Percentiles rank a stretch among this genome's conserved stretches.
These are phyloP conservation scores for Sebastes variabilis DNA, from an alignment of 2,797 vertebrate species.

Conservation along the genomic window DNA sequence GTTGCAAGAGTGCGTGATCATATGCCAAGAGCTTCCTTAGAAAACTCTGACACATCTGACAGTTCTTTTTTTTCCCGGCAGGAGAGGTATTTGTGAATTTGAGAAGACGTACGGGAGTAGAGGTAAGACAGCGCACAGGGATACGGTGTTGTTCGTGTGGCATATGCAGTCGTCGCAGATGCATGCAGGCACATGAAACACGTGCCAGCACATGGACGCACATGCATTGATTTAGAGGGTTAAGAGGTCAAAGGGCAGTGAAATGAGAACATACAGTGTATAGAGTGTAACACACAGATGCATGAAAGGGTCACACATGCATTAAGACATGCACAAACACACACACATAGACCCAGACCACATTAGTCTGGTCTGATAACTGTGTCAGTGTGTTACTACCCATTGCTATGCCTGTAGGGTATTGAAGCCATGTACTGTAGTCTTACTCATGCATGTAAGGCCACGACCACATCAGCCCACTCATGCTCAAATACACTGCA, in stretches of 20 bases:
- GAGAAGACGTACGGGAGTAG: neutral
- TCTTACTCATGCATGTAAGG: constrained; percentile 78
- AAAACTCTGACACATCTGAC: constrained; percentile 44
- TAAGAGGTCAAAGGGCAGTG: neutral
- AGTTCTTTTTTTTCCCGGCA: constrained; percentile 1
- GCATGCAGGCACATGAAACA: neutral
- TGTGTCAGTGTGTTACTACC: constrained; percentile 78
- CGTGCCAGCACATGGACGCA: neutral
- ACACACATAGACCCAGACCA: constrained; percentile 33
- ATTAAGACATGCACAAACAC: constrained; percentile 2
- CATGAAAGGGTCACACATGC: constrained; percentile 15
- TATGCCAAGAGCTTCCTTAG: constrained; percentile 52
- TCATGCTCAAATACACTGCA: constrained; percentile 48
- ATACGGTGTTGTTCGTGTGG: neutral
- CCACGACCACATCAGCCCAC: constrained; percentile 62
- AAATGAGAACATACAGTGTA: neutral
- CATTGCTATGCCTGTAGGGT: constrained; percentile 60
- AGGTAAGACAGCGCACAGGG: neutral
- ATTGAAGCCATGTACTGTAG: constrained; percentile 57
- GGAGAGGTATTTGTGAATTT: constrained; percentile 3
- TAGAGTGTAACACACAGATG: neutral
- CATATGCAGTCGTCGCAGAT: neutral
- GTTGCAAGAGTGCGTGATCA: constrained; percentile 45
- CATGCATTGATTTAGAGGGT: neutral
- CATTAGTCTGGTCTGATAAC: constrained; percentile 77